These are phyloP conservation scores for Metallyticus violacea DNA, from an alignment of 2,888 invertebrate genomes.

Conservation along the genomic window DNA sequence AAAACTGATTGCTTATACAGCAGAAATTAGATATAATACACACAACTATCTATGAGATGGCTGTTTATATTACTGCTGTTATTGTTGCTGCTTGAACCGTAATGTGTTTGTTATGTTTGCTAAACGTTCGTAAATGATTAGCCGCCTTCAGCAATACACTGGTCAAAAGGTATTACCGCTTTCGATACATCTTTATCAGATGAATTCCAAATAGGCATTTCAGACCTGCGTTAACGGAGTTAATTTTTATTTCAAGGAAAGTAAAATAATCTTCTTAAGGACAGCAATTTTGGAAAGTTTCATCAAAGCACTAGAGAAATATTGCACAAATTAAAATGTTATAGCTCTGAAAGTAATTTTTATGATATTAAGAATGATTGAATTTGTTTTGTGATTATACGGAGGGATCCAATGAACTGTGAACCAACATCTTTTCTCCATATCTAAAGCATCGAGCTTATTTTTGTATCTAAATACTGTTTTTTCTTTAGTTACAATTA, in stretches of 20 bases:
- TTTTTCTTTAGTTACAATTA: too few species aligned
- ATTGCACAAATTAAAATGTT: too few species aligned
- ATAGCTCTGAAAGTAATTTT: too few species aligned
- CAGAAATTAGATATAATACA: background rate
- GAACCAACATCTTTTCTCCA: too few species aligned
- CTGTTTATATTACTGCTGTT: background rate
- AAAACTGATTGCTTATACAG: background rate
- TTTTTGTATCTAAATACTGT: too few species aligned
- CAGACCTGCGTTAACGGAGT: background rate
- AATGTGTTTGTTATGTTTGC: background rate
- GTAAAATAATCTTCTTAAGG: background rate
- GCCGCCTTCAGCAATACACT: background rate
- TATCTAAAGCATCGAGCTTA: too few species aligned
- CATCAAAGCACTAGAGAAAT: background rate
- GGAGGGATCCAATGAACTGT: too few species aligned
- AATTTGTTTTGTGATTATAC: too few species aligned
- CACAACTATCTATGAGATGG: background rate
- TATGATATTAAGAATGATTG: too few species aligned
- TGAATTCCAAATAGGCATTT: background rate
- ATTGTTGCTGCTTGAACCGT: background rate
- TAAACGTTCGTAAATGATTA: background rate
- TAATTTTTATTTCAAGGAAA: background rate
- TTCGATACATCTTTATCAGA: background rate
- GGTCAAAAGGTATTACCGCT: background rate
- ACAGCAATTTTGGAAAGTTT: background rate